Conservation (phyloP, 1,140 invertebrate species). For the Myzus persicae region DNA sequence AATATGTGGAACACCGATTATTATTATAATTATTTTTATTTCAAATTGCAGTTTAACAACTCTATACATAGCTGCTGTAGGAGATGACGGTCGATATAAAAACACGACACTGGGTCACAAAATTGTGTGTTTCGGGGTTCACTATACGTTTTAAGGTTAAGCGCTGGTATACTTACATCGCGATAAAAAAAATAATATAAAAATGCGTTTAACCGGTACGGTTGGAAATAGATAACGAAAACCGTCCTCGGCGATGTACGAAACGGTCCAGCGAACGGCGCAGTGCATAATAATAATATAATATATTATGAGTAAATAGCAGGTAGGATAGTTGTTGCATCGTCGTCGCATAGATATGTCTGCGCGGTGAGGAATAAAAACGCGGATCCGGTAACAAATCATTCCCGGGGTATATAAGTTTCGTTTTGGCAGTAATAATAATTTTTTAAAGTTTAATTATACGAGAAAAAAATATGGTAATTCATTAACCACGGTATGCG, state of each 20-base stretch:
- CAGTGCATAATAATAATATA: background rate
- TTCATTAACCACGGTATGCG: background rate
- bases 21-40: background rate
- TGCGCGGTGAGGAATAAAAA: background rate
- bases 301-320: background rate
- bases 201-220: background rate
- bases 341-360: background rate
- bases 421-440: background rate
- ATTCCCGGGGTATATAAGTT: background rate
- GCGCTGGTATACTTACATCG: background rate
- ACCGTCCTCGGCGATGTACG: background rate
- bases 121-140: background rate
- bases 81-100: background rate
- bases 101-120: background rate
- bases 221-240: background rate
- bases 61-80: background rate
- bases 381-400: background rate
- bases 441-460: background rate
- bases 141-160: background rate
- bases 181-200: background rate
- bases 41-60: background rate
- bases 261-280: background rate
- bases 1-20: background rate
- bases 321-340: background rate
- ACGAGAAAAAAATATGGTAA: background rate